A percentile compares a stretch with the other conserved stretches of the same genome.
These are phyloP conservation scores for Canis aureus DNA, from an alignment of 2,113 vertebrate genomes.

Conservation along the genomic window DNA sequence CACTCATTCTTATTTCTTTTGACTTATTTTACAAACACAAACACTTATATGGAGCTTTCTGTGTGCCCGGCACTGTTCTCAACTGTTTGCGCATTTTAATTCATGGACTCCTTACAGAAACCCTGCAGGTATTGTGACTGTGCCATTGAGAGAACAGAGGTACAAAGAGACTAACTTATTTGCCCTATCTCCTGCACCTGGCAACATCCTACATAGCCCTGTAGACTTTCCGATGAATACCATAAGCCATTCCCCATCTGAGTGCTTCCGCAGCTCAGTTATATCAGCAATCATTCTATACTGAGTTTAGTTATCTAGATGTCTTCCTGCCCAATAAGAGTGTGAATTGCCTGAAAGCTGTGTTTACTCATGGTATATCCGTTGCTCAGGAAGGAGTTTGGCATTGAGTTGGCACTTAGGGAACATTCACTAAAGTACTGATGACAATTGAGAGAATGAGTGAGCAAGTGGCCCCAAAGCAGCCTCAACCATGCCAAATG, in stretches of 20 bases:
- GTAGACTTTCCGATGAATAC: neutral
- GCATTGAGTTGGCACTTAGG: neutral
- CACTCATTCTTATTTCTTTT: slow-evolving; percentile 32
- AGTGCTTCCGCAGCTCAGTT: neutral
- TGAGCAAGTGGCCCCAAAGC: neutral
- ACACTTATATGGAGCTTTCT: slow-evolving; percentile 1
- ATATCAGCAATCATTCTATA: neutral
- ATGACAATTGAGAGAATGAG: neutral
- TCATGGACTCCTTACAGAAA: slow-evolving; percentile 10
- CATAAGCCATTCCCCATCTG: neutral
- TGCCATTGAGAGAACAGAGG: slow-evolving; percentile 25
- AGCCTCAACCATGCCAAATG: slow-evolving; percentile 7
- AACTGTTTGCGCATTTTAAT: slow-evolving; percentile 11
- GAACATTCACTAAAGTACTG: neutral
- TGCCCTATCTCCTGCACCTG: neutral
- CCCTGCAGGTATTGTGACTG: neutral
- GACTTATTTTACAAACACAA: neutral
- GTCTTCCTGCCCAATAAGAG: slow-evolving; percentile 15
- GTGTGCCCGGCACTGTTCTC: neutral
- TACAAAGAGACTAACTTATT: neutral
- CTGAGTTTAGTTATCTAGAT: neutral
- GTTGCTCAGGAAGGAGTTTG: slow-evolving; percentile 5
- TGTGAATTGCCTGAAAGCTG: slow-evolving; percentile 2
- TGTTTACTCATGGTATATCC: neutral
- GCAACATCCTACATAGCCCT: neutral